Evolutionary conservation across 2,113 vertebrate species (phyloP).

Genomic region (Aldabrachelys gigantea): DNA sequence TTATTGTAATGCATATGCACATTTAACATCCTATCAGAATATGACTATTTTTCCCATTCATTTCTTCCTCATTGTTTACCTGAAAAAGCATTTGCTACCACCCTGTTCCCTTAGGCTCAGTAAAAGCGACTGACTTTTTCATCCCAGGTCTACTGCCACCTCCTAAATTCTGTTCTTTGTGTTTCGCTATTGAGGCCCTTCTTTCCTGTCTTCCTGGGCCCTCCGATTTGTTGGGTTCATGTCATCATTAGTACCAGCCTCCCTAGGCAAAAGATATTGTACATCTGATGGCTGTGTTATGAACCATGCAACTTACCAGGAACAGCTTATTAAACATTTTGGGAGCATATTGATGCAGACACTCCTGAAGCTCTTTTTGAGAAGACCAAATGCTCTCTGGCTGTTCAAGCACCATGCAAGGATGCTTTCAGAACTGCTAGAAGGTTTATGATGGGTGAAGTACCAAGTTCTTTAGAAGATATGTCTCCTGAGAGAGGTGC

Average conservation of each 20-base stretch:
- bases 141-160: not conserved
- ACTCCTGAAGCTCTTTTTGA: not conserved
- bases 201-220: not conserved
- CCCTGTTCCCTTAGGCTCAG: not conserved
- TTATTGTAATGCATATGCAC: accelerated
- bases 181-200: accelerated
- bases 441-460: not conserved
- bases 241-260: not conserved
- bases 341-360: not conserved
- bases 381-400: not conserved
- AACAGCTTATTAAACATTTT: not conserved
- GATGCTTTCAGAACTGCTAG: not conserved
- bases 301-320: not conserved
- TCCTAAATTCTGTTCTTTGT: not conserved
- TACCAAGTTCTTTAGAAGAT: not conserved
- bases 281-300: not conserved
- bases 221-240: not conserved
- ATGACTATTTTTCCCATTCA: not conserved
- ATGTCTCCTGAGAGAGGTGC: not conserved
- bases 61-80: not conserved
- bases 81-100: not conserved
- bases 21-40: not conserved
- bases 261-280: not conserved
- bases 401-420: not conserved
- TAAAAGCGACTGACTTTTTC: not conserved